Conservation (phyloP, 2,797 vertebrate species). For the Eospalax fontanierii region DNA sequence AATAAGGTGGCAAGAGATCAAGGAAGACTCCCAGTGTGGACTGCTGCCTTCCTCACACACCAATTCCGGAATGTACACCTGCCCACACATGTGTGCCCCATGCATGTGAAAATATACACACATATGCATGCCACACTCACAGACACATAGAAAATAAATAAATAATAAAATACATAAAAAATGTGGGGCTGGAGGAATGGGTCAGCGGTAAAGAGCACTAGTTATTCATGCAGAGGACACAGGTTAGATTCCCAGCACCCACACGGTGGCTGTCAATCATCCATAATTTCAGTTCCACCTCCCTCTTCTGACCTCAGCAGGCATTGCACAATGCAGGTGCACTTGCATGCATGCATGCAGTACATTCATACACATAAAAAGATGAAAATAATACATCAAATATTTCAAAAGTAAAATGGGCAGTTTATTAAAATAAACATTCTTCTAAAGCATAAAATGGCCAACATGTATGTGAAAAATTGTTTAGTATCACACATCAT, state of each 20-base stretch:
- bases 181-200: too few relatives aligned
- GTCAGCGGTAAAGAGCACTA: too few relatives aligned
- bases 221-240: too few relatives aligned
- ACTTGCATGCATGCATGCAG: too few relatives aligned
- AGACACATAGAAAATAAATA: not conserved
- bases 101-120: not conserved
- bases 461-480: not conserved
- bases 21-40: not conserved
- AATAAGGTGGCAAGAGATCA: too few relatives aligned
- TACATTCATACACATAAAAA: not conserved
- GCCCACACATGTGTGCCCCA: not conserved
- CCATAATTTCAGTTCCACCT: too few relatives aligned
- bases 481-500: not conserved
- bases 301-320: too few relatives aligned
- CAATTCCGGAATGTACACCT: not conserved
- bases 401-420: not conserved
- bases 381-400: not conserved
- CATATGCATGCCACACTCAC: not conserved
- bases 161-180: not conserved
- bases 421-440: not conserved
- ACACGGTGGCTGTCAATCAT: too few relatives aligned
- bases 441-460: not conserved
- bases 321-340: too few relatives aligned
- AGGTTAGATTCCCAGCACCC: too few relatives aligned
- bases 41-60: not conserved